A percentile compares a stretch with the other conserved stretches of the same genome.
Evolutionary conservation across 35 echinoderm and acorn worm genomes (phyloP).

Genomic region (Lytechinus pictus): DNA sequence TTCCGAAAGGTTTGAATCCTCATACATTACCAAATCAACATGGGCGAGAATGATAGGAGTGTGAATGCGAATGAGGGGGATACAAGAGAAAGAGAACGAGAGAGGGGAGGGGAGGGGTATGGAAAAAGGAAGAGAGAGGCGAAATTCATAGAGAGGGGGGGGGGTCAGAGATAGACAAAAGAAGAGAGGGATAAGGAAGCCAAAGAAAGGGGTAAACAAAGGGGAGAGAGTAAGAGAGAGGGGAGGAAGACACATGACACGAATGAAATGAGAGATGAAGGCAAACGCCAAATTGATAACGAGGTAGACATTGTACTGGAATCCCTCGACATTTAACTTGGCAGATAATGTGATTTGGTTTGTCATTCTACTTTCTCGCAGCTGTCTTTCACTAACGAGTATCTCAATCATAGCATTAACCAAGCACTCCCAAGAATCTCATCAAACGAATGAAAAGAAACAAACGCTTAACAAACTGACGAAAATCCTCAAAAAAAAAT

Average conservation of each 20-base stretch:
- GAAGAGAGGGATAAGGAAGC: too few species aligned
- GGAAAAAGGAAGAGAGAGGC: not conserved
- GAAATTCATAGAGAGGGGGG: too few species aligned
- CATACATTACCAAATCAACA: too few species aligned
- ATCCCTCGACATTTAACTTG: not conserved
- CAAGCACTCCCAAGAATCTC: not conserved
- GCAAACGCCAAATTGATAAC: not conserved
- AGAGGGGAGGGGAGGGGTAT: not conserved
- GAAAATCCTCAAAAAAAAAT: not conserved
- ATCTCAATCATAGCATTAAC: not conserved
- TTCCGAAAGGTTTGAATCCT: too few species aligned
- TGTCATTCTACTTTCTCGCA: not conserved
- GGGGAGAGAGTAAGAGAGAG: too few species aligned
- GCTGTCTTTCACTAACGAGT: not conserved
- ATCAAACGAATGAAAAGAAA: not conserved
- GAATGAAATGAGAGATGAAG: not conserved
- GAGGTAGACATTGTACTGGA: not conserved
- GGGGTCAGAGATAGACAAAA: too few species aligned
- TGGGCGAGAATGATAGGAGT: too few species aligned
- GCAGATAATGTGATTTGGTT: conserved; percentile 2
- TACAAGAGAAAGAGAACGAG: not conserved
- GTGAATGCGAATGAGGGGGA: not conserved
- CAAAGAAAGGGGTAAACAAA: too few species aligned
- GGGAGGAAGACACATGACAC: too few species aligned
- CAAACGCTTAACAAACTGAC: not conserved